Evolutionary conservation across 2,113 vertebrate species (phyloP), one percentile per base, ranked within the genome.

Genomic region (Mesembrinibis cayennensis): DNA sequence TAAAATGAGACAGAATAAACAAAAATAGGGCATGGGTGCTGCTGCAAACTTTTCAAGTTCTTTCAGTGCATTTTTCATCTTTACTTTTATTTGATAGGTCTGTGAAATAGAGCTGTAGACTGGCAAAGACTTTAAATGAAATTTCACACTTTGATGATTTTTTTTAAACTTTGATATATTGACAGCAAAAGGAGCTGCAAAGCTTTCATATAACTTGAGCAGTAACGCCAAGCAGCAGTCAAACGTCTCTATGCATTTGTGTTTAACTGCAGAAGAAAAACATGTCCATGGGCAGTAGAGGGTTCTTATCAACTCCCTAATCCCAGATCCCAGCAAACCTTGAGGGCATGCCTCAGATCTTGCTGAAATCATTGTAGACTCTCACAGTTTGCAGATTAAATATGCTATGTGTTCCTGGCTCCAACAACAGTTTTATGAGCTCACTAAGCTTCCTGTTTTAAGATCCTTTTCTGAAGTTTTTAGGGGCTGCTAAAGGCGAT

Each of bases 281-380:
- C 98, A 99, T 98, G 98, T 98, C 98, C 98, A 98, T 98, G 98
- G 98, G 98, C 98, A 98, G 98, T 95, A 95, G 97, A 99, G 98
- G 93, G 98, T 98, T 99, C 99, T 99, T 99, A 98, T 99, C 98
- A 99, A 98, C 98, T 98, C 98, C 98, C 98, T 99, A 99, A 99
- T 99, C 99, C 99, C 99, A 99, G 99, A 99, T 99, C 99, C 99
- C 98, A 99, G 99, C 98, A 99, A 99, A 99, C 99, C 99, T 99
- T 99, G 99, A 99, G 99, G 99, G 99, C 99, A 99, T 99, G 98
- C 99, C 99, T 99, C 99, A 99, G 99, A 99, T 99, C 99, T 99
- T 97, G 96, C 98, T 99, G 98, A 98, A 99, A 98, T 98, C 98
- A 98, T 98, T 98, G 98, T 98, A 98, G 98, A 98, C 98, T 98